These are phyloP conservation scores for Hybognathus amarus DNA, from an alignment of 2,797 vertebrate genomes.

Conservation along the genomic window DNA sequence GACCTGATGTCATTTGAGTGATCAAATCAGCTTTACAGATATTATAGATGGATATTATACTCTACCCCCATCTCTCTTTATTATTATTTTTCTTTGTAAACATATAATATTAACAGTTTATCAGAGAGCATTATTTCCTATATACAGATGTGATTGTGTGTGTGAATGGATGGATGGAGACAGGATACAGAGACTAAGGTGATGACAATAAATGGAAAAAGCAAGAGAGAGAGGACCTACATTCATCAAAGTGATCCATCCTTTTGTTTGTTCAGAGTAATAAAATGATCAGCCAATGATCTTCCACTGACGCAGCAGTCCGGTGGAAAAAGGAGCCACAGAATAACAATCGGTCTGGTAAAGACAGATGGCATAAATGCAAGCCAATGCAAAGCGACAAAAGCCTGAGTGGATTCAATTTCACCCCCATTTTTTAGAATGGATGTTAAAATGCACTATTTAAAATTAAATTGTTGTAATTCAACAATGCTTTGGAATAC, in stretches of 20 bases:
- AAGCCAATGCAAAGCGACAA: neutral
- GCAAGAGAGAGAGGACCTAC: neutral
- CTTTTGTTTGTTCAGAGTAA: conserved; percentile 16
- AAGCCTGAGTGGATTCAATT: neutral
- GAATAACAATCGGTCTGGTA: neutral
- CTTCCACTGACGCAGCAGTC: conserved; percentile 19
- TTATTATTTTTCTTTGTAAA: neutral
- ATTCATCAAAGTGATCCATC: conserved; percentile 16
- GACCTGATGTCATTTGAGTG: conserved; percentile 14
- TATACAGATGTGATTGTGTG: neutral
- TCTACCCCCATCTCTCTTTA: neutral
- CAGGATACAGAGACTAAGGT: neutral
- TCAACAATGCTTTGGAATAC: too few relatives aligned
- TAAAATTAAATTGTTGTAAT: too few relatives aligned
- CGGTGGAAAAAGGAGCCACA: conserved; percentile 7
- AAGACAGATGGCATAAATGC: neutral
- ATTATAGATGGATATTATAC: neutral
- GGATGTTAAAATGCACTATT: too few relatives aligned
- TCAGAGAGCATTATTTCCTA: neutral
- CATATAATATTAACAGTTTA: neutral
- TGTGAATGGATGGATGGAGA: neutral
- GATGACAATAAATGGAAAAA: neutral
- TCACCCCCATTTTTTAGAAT: too few relatives aligned
- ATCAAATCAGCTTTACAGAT: conserved; percentile 14
- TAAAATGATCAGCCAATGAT: neutral